These are phyloP conservation scores for Drosophila pullipes DNA, from an alignment of 2,888 invertebrate species.

Conservation along the genomic window DNA sequence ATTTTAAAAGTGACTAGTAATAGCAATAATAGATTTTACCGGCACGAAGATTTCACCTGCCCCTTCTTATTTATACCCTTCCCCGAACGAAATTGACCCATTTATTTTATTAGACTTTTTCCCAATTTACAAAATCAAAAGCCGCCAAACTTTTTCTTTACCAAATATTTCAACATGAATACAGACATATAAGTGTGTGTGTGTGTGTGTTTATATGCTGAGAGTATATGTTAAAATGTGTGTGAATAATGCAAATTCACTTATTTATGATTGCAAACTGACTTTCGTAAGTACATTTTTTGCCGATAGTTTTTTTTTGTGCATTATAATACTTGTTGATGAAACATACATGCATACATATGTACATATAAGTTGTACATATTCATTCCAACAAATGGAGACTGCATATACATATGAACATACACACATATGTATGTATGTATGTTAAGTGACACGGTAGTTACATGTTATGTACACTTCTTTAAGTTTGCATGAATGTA, in stretches of 20 bases:
- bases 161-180: slow-evolving; percentile 13
- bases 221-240: background rate
- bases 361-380: slow-evolving; percentile 15
- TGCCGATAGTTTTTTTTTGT: slow-evolving; percentile 1
- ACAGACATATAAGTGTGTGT: slow-evolving; percentile 1
- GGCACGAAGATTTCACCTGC: background rate
- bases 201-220: slow-evolving; percentile 4
- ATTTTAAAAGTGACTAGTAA: background rate
- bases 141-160: slow-evolving; percentile 9
- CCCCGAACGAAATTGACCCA: background rate
- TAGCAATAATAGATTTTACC: background rate
- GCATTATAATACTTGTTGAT: slow-evolving; percentile 50
- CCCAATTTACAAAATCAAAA: background rate
- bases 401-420: slow-evolving; percentile 8
- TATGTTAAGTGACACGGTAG: slow-evolving; percentile 1
- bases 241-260: slow-evolving; percentile 4
- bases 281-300: background rate
- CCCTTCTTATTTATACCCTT: background rate
- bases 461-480: slow-evolving; percentile 11
- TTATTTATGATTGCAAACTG: slow-evolving; percentile 2
- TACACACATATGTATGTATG: slow-evolving; percentile 1
- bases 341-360: slow-evolving; percentile 32
- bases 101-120: background rate
- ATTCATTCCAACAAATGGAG: slow-evolving; percentile 19
- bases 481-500: slow-evolving; percentile 16